These are phyloP conservation scores for Pachyseris speciosa DNA, from an alignment of 64 coral and sea anemone species.

Conservation along the genomic window DNA sequence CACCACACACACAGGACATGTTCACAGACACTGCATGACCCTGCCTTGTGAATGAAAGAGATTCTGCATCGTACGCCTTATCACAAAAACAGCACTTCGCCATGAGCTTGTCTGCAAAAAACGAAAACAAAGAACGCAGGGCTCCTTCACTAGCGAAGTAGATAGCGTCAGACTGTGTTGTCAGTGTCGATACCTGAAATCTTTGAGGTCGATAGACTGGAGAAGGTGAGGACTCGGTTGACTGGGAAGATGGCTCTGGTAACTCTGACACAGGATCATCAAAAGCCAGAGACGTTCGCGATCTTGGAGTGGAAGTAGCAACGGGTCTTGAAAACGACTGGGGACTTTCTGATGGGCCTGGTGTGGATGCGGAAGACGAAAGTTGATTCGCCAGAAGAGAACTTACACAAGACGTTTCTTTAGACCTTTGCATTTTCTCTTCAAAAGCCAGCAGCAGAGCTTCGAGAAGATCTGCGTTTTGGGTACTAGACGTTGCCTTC, in stretches of 20 bases:
- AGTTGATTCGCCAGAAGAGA: too few relatives aligned
- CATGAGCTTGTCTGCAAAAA: background rate
- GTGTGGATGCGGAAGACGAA: too few relatives aligned
- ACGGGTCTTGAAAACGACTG: too few relatives aligned
- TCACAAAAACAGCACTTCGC: background rate
- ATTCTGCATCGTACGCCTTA: background rate
- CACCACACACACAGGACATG: background rate
- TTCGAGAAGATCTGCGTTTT: too few relatives aligned
- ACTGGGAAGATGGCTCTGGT: background rate
- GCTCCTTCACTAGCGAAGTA: background rate
- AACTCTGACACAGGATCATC: background rate
- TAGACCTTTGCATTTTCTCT: too few relatives aligned
- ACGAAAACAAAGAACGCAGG: background rate
- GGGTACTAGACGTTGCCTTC: too few relatives aligned
- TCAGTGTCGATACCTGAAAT: background rate
- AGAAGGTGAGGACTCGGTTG: background rate
- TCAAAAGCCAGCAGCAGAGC: too few relatives aligned
- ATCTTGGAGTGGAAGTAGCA: background rate
- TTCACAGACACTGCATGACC: background rate
- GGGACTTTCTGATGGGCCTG: too few relatives aligned
- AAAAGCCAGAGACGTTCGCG: background rate
- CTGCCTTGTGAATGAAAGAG: background rate
- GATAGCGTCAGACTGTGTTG: background rate
- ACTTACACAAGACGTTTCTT: too few relatives aligned
- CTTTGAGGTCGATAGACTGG: background rate